Conservation (phyloP, 2,888 invertebrate genomes). For the Lamproptera curius region DNA sequence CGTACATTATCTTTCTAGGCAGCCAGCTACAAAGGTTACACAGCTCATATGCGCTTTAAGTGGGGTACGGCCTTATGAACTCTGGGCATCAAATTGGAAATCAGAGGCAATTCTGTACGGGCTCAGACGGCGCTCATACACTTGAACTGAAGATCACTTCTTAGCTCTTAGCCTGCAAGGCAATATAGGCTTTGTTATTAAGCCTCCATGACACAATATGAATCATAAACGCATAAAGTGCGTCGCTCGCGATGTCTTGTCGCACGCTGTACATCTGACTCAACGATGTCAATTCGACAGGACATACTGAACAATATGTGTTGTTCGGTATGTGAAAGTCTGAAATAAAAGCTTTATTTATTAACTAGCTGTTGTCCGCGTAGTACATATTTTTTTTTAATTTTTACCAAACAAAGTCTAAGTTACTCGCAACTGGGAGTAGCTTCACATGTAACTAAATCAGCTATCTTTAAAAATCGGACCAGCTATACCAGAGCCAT, state of each 20-base stretch:
- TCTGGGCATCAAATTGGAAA: constrained; percentile 32
- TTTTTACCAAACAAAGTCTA: too few relatives aligned
- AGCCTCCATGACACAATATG: constrained; percentile 1
- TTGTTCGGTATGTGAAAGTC: too few relatives aligned
- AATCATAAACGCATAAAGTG: background rate
- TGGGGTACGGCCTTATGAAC: constrained; percentile 11
- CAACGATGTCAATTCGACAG: constrained; percentile 38
- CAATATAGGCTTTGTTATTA: constrained; percentile 5
- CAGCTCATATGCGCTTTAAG: background rate
- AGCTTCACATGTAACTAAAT: too few relatives aligned
- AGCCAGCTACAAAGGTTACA: background rate
- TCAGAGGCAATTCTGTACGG: constrained; percentile 33
- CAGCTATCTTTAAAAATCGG: too few relatives aligned
- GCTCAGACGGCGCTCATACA: constrained; percentile 34
- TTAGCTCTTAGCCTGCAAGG: constrained; percentile 6
- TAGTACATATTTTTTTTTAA: too few relatives aligned
- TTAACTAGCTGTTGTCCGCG: too few relatives aligned
- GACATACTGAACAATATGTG: too few relatives aligned
- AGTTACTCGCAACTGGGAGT: too few relatives aligned
- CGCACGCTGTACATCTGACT: constrained; percentile 35
- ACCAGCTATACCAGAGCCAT: too few relatives aligned
- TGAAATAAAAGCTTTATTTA: too few relatives aligned
- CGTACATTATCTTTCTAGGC: too few relatives aligned
- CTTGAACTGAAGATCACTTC: constrained; percentile 28
- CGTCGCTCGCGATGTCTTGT: constrained; percentile 21